Evolutionary conservation across 2,113 vertebrate genomes (phyloP).

Genomic region (Rhinogobius similis): DNA sequence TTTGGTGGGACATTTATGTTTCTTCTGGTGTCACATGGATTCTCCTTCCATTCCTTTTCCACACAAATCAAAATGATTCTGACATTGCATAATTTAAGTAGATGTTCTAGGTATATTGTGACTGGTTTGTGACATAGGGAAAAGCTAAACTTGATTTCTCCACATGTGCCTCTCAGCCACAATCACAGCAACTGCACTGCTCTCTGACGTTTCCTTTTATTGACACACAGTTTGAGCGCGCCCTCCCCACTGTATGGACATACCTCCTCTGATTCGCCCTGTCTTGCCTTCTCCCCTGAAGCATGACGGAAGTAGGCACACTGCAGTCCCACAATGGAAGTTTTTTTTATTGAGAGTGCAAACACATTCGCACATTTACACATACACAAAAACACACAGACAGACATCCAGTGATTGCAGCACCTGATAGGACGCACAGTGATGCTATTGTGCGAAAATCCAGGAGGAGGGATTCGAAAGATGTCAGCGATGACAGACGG

Average conservation of each 20-base stretch:
- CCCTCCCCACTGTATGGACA: conserved; percentile 57
- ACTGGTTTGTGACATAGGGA: neutral
- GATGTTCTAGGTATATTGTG: neutral
- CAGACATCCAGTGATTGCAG: conserved; percentile 54
- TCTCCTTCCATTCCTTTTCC: conserved; percentile 19
- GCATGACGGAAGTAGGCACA: conserved; percentile 61
- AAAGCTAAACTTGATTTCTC: conserved; percentile 8
- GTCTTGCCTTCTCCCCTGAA: conserved; percentile 74
- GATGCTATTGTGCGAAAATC: conserved; percentile 60
- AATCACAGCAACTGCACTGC: conserved; percentile 27
- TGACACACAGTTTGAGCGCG: conserved; percentile 36
- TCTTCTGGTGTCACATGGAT: conserved; percentile 26
- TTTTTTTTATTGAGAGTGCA: conserved; percentile 46
- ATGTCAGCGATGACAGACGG: conserved; percentile 42
- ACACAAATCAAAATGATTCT: conserved; percentile 7
- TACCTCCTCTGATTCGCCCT: conserved; percentile 65
- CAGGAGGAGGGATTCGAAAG: conserved; percentile 40
- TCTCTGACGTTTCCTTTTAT: conserved; percentile 36
- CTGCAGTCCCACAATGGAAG: conserved; percentile 65
- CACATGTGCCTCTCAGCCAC: conserved; percentile 23
- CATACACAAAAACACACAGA: conserved; percentile 39
- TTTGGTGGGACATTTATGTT: conserved; percentile 27
- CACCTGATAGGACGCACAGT: conserved; percentile 49
- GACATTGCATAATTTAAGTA: conserved; percentile 12
- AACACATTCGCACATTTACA: conserved; percentile 9